Evolutionary conservation across 1,140 invertebrate species (phyloP).

Genomic region (Drosophila ogumai): DNA sequence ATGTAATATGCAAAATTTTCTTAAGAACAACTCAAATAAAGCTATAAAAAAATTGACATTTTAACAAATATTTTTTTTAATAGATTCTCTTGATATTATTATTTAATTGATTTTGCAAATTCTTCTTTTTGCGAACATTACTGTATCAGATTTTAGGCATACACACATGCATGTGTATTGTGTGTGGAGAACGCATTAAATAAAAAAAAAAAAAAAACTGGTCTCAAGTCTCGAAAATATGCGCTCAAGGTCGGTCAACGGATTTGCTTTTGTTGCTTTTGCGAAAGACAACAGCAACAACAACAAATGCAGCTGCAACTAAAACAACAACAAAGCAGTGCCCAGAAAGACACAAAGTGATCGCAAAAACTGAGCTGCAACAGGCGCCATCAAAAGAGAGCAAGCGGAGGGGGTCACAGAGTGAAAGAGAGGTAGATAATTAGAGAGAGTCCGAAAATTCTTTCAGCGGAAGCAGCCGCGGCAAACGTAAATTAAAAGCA

Average conservation of each 20-base stretch:
- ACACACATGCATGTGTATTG: not conserved
- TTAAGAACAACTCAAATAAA: too few relatives aligned
- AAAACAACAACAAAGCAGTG: conserved; percentile 12
- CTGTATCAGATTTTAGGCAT: conserved; percentile 24
- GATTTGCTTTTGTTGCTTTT: conserved; percentile 67
- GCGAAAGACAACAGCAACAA: conserved; percentile 32
- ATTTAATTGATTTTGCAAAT: not conserved
- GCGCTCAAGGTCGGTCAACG: conserved; percentile 82
- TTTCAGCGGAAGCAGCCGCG: conserved; percentile 62
- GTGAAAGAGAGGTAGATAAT: conserved; percentile 12
- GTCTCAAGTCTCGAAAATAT: conserved; percentile 71
- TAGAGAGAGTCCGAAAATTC: conserved; percentile 37
- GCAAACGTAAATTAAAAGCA: conserved; percentile 75
- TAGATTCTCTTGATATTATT: not conserved
- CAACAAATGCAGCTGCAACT: conserved; percentile 39
- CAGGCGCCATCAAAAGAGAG: conserved; percentile 27
- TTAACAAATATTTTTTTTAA: not conserved
- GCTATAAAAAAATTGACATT: too few relatives aligned
- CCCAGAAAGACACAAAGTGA: conserved; percentile 39
- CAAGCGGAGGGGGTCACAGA: not conserved
- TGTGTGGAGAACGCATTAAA: conserved; percentile 54
- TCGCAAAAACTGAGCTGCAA: conserved; percentile 54
- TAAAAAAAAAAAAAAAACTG: conserved; percentile 45
- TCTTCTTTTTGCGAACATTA: conserved; percentile 3
- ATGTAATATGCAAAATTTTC: too few relatives aligned